Conservation (phyloP, 92 coral and sea anemone species). For the Actinostola sp. region DNA sequence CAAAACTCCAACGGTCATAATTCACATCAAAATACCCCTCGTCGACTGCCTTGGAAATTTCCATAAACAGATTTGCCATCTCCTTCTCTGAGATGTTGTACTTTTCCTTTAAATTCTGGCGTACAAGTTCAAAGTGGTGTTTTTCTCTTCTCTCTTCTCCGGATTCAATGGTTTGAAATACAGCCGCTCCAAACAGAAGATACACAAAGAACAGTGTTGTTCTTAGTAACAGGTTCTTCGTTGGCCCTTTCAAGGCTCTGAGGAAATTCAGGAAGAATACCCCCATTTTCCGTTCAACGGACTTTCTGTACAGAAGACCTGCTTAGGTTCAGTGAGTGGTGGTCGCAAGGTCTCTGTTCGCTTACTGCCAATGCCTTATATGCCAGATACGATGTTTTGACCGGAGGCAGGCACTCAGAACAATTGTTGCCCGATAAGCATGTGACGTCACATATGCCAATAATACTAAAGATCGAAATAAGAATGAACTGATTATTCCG, state of each 20-base stretch:
- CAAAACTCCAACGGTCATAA: conserved; percentile 96
- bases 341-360: conserved; percentile 39
- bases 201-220: conserved; percentile 86
- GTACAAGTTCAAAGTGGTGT: conserved; percentile 80
- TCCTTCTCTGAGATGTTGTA: conserved; percentile 93
- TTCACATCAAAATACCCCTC: conserved; percentile 95
- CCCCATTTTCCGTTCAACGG: conserved; percentile 75
- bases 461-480: conserved; percentile 53
- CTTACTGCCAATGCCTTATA: conserved; percentile 39
- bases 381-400: conserved; percentile 47
- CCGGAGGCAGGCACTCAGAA: conserved; percentile 83
- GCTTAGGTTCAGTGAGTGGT: conserved; percentile 26
- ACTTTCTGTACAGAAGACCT: conserved; percentile 39
- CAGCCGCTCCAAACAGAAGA: conserved; percentile 92
- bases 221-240: conserved; percentile 82
- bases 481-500: conserved; percentile 71
- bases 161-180: conserved; percentile 96
- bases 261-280: conserved; percentile 96
- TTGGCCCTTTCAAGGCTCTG: conserved; percentile 95
- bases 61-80: conserved; percentile 76
- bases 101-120: conserved; percentile 73
- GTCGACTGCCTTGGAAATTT: conserved; percentile 94
- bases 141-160: conserved; percentile 92
- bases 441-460: conserved; percentile 85
- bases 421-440: conserved; percentile 78